Percentiles rank a stretch among this genome's conserved stretches.
Conservation (phyloP, 2,797 vertebrate species). For the Hippoglossus hippoglossus region DNA sequence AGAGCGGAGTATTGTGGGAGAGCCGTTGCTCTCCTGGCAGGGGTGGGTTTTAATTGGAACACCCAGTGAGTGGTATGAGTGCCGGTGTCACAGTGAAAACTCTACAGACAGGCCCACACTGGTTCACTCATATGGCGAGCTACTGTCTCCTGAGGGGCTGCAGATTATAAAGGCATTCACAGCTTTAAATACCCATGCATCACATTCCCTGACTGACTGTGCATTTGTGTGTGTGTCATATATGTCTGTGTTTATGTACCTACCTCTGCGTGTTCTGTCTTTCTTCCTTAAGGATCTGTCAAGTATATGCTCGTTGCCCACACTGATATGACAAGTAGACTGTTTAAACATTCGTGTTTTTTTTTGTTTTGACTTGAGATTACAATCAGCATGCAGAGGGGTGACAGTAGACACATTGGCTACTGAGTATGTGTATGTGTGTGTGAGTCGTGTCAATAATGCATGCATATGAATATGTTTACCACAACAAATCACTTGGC, state of each 20-base stretch:
- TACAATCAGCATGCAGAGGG: slow-evolving; percentile 67
- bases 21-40: slow-evolving; percentile 81
- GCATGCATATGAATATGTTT: slow-evolving; percentile 75
- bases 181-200: slow-evolving; percentile 77
- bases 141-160: slow-evolving; percentile 76
- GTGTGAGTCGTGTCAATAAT: slow-evolving; percentile 72
- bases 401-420: slow-evolving; percentile 62
- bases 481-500: slow-evolving; percentile 66
- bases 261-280: slow-evolving; percentile 39
- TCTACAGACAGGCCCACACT: slow-evolving; percentile 79
- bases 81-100: slow-evolving; percentile 78
- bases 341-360: slow-evolving; percentile 73
- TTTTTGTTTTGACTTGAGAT: slow-evolving; percentile 77
- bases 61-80: slow-evolving; percentile 83
- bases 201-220: slow-evolving; percentile 44
- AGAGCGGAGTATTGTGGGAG: slow-evolving; percentile 75
- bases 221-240: slow-evolving; percentile 28
- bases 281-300: slow-evolving; percentile 68
- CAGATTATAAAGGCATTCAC: slow-evolving; percentile 78
- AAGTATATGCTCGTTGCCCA: slow-evolving; percentile 50
- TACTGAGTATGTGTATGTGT: slow-evolving; percentile 56
- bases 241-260: slow-evolving; percentile 55
- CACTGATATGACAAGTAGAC: slow-evolving; percentile 67
- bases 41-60: slow-evolving; percentile 86
- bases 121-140: slow-evolving; percentile 73